Base-by-base conservation (phyloP, 2,113 vertebrate species). In the Psettodes erumei region DNA sequence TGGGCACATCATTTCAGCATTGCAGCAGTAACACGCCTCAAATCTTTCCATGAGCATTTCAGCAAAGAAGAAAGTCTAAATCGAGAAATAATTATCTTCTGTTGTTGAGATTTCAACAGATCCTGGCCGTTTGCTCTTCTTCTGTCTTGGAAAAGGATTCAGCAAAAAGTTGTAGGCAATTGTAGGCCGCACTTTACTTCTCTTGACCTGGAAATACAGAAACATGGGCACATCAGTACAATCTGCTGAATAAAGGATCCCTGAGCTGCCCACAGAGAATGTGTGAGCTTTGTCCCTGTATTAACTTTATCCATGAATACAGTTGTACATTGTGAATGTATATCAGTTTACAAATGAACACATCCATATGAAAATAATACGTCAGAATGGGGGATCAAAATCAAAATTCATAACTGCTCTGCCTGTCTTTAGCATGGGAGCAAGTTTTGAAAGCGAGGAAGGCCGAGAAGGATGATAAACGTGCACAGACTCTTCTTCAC, bases 381-480 rank as follows among this genome's bases (percentile, higher is more conserved):
- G n/a, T n/a, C n/a, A n/a, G n/a, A n/a, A n/a, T n/a, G n/a, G n/a
- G n/a, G n/a, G n/a, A n/a, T n/a, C n/a, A n/a, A n/a, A n/a, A n/a
- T n/a, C n/a, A n/a, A n/a, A n/a, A n/a, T 81, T 75, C 47, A 35
- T 56, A 72, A 64, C 62, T 73, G 58, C 48, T 66, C 71, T 58
- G 30, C 55, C 55, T 65, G 62, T 62, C 12, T 68, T 63, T 0
- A 13, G 55, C n/a, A 42, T 4, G 21, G 11, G 19, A 28, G 23
- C 15, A 19, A 51, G 48, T 71, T 71, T 67, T 67, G 53, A 72
- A 45, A 61, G 67, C 8, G n/a, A 48, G 15, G 13, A 25, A 83
- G 67, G 62, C 70, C 47, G 72, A 51, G 28, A 55, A 50, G 59
- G n/a, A 76, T 72, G 48, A 51, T 25, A 68, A 64, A 65, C 18